These are phyloP conservation scores for Amiota minor DNA, from an alignment of 2,888 invertebrate genomes.

Conservation along the genomic window DNA sequence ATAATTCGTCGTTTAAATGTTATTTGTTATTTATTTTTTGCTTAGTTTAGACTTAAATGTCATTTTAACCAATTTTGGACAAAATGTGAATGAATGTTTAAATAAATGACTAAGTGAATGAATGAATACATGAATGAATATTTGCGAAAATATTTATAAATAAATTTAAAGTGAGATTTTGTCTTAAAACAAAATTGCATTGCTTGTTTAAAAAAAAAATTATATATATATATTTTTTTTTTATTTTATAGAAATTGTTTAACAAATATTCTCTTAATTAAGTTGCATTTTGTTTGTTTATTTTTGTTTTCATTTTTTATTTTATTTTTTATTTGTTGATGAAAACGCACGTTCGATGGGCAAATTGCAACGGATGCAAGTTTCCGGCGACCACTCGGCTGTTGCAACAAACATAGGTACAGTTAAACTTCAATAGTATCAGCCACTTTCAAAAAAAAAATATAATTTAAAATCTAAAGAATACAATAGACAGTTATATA, in stretches of 20 bases:
- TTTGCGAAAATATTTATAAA: background rate
- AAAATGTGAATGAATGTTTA: background rate
- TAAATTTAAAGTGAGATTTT: conserved; percentile 6
- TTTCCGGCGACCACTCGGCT: background rate
- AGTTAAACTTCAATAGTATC: no score
- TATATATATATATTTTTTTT: background rate
- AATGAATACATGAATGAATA: no score
- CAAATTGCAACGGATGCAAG: background rate
- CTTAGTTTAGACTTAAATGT: conserved; percentile 13
- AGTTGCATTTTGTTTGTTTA: background rate
- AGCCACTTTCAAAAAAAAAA: no score
- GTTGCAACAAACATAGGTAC: no score
- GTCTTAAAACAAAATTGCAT: background rate
- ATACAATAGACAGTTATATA: no score
- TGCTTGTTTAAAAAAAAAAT: conserved; percentile 35
- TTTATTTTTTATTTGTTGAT: background rate
- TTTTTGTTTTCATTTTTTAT: background rate
- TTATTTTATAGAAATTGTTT: conserved; percentile 2
- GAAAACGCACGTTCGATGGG: no score
- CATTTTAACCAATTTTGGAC: conserved; percentile 12
- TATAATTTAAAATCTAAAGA: no score
- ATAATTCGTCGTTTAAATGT: conserved; percentile 37
- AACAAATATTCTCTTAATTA: conserved; percentile 12
- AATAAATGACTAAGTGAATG: background rate
- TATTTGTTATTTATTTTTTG: conserved; percentile 39